These are phyloP conservation scores for Cotesia vestalis DNA, from an alignment of 1,140 invertebrate species.

Conservation along the genomic window DNA sequence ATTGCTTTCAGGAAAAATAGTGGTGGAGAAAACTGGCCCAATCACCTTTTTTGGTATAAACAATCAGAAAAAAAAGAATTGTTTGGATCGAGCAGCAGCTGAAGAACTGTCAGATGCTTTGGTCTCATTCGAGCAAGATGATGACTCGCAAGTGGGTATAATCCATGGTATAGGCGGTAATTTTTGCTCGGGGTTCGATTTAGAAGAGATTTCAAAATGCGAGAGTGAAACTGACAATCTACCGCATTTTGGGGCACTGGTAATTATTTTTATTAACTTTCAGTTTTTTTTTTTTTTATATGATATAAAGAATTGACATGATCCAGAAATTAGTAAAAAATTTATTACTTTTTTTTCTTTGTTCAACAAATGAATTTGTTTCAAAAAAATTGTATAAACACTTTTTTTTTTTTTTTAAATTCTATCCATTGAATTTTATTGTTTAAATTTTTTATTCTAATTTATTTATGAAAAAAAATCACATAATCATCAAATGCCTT, in stretches of 20 bases:
- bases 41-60: constrained; percentile 87
- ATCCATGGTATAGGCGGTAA: constrained; percentile 88
- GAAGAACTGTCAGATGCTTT: constrained; percentile 76
- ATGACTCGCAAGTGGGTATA: constrained; percentile 74
- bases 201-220: constrained; percentile 71
- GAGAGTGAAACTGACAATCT: constrained; percentile 56
- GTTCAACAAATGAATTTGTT: too few species aligned
- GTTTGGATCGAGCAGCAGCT: constrained; percentile 76
- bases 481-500: too few species aligned
- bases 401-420: too few species aligned
- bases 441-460: constrained; percentile 37
- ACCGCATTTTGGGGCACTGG: constrained; percentile 64
- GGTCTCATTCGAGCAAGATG: constrained; percentile 80
- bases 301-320: too few species aligned
- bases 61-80: constrained; percentile 82
- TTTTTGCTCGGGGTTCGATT: constrained; percentile 91
- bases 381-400: too few species aligned
- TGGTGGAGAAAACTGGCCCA: constrained; percentile 70
- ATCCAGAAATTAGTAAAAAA: too few species aligned
- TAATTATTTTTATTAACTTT: constrained; percentile 41
- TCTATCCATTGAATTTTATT: too few species aligned
- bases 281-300: too few species aligned
- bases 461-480: too few species aligned
- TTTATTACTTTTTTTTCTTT: too few species aligned
- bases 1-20: constrained; percentile 56